These are phyloP conservation scores for Sebastes elongatus DNA, from an alignment of 2,797 vertebrate species.

Conservation along the genomic window DNA sequence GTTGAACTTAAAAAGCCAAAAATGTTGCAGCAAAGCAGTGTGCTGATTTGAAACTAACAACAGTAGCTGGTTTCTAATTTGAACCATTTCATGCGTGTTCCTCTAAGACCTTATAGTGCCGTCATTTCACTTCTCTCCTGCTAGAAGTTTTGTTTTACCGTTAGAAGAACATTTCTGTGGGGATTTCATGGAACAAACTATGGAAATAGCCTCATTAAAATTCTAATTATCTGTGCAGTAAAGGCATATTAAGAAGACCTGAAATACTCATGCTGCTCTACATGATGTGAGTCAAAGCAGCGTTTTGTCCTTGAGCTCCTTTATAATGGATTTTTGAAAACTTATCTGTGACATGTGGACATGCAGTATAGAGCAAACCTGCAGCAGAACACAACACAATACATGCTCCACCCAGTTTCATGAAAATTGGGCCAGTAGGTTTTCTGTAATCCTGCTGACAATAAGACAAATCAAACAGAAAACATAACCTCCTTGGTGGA, in stretches of 20 bases:
- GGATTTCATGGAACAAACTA: constrained; percentile 14
- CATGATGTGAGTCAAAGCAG: constrained; percentile 24
- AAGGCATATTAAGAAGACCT: constrained; percentile 47
- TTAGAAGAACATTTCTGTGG: constrained; percentile 22
- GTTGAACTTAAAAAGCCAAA: neutral
- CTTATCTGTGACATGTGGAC: neutral
- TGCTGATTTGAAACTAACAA: neutral
- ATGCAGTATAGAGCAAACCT: neutral
- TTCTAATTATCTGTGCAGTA: constrained; percentile 50
- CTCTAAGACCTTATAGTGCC: neutral
- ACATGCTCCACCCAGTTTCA: neutral
- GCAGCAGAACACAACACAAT: neutral
- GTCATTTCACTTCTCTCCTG: neutral
- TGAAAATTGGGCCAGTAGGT: neutral
- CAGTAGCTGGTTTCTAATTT: neutral
- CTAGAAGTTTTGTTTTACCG: neutral
- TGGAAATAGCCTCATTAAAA: constrained; percentile 51
- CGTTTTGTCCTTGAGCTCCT: constrained; percentile 57
- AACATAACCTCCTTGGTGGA: too few species aligned
- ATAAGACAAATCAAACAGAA: neutral
- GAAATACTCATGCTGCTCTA: constrained; percentile 35
- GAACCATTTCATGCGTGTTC: neutral
- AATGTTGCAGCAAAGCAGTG: neutral
- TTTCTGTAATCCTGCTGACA: neutral
- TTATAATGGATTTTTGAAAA: constrained; percentile 40